Conservation (phyloP, 2,113 vertebrate genomes). For the Oryzias javanicus region DNA sequence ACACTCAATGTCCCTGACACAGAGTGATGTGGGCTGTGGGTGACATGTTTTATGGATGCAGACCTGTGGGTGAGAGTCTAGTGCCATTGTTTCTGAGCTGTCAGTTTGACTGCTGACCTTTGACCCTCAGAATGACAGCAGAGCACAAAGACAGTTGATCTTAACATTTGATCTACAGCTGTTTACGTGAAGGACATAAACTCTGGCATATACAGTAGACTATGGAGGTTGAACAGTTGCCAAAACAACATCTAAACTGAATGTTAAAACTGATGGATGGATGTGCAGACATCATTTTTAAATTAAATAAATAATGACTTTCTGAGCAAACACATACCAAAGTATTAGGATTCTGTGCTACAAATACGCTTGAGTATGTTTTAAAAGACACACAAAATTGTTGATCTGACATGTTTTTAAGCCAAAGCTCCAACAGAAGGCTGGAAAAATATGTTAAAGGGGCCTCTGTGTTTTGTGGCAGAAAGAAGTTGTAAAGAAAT, state of each 20-base stretch:
- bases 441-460: constrained; percentile 10
- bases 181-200: constrained; percentile 23
- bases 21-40: constrained; percentile 12
- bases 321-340: too few relatives aligned
- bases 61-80: constrained; percentile 18
- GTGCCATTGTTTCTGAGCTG: constrained; percentile 18
- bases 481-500: constrained; percentile 7
- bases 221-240: constrained; percentile 19
- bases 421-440: constrained; percentile 17
- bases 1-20: constrained; percentile 17
- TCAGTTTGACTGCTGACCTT: constrained; percentile 28
- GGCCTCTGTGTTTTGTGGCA: not conserved
- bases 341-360: too few relatives aligned
- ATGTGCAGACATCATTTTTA: constrained; percentile 25
- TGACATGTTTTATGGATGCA: constrained; percentile 29
- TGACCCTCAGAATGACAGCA: constrained; percentile 31
- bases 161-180: not conserved
- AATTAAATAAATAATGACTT: not conserved
- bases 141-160: constrained; percentile 12
- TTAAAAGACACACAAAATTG: too few relatives aligned
- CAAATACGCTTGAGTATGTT: too few relatives aligned
- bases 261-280: constrained; percentile 10
- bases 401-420: constrained; percentile 11
- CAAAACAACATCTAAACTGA: not conserved
- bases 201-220: not conserved